Evolutionary conservation across 1,140 invertebrate species (phyloP).

Genomic region (Philopotamus ludificatus): DNA sequence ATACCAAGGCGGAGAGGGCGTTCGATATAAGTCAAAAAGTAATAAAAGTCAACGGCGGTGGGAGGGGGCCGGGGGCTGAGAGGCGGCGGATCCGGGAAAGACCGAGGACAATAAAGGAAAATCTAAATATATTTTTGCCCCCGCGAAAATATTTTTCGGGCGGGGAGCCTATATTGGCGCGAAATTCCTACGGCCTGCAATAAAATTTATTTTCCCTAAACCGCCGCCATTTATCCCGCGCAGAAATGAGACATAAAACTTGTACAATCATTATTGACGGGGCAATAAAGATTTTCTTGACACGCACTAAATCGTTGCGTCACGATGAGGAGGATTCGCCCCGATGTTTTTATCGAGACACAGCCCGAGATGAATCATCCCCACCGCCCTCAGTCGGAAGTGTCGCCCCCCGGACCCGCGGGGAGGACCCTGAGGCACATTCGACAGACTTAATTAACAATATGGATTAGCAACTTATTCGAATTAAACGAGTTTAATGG

Average conservation of each 20-base stretch:
- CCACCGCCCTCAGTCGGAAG: too few species aligned
- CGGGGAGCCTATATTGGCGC: not conserved
- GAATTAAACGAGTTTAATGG: too few species aligned
- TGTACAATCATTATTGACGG: conserved; percentile 17
- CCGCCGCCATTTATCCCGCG: conserved; percentile 4
- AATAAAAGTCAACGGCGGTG: not conserved
- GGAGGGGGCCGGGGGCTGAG: not conserved
- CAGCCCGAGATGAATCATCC: too few species aligned
- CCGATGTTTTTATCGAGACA: not conserved
- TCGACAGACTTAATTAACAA: too few species aligned
- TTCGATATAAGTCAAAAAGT: conserved; percentile 5
- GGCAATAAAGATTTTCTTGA: conserved; percentile 12
- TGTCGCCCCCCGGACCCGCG: too few species aligned
- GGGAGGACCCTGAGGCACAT: too few species aligned
- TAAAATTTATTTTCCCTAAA: conserved; percentile 14
- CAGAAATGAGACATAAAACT: conserved; percentile 20
- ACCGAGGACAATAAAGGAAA: conserved; percentile 1
- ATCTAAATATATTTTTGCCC: conserved; percentile 3
- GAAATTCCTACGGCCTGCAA: conserved; percentile 1
- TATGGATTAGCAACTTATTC: too few species aligned
- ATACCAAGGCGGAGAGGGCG: not conserved
- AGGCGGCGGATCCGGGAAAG: not conserved
- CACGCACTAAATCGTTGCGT: conserved; percentile 5
- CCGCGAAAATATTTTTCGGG: not conserved
- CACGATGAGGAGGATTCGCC: too few species aligned